phyloP scores from a whole-genome alignment of 2,113 vertebrate genomes.

The Electrona antarctica region DNA sequence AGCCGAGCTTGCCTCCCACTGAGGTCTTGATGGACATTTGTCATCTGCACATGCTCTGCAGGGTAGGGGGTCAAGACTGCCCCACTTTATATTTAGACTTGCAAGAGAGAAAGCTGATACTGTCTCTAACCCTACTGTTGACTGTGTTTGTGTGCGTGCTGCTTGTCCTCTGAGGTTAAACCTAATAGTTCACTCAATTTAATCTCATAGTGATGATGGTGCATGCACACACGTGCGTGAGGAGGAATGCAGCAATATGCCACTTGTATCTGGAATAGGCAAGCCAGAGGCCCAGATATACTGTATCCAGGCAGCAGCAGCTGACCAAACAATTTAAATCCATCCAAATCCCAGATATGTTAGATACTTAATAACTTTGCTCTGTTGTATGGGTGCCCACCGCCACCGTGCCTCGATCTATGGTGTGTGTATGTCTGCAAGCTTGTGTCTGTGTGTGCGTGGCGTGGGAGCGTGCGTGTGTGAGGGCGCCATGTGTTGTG shows the following conservation, averaged over 20 bases:
- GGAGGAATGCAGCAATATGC: neutral
- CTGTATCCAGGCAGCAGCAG: slow-evolving; percentile 20
- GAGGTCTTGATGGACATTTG: slow-evolving; percentile 43
- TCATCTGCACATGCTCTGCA: slow-evolving; percentile 51
- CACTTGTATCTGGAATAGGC: neutral
- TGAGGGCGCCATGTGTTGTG: neutral
- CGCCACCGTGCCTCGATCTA: too few species aligned
- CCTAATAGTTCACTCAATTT: neutral
- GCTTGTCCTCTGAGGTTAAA: slow-evolving; percentile 13
- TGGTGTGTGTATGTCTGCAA: too few species aligned
- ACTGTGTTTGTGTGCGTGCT: slow-evolving; percentile 16
- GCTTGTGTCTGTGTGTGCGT: too few species aligned
- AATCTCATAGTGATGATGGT: neutral
- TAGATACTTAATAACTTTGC: too few species aligned
- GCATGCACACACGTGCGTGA: neutral
- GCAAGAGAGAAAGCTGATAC: slow-evolving; percentile 67
- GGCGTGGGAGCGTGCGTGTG: too few species aligned
- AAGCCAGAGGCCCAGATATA: slow-evolving; percentile 1
- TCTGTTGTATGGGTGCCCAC: too few species aligned
- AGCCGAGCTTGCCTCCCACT: neutral
- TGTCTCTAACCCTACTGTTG: slow-evolving; percentile 48
- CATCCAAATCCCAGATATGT: slow-evolving; percentile 20
- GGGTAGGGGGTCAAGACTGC: slow-evolving; percentile 55
- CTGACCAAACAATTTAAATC: slow-evolving; percentile 25
- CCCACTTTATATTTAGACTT: slow-evolving; percentile 70